phyloP scores from a whole-genome alignment of 2,797 vertebrate genomes.

The Sarcophilus harrisii region DNA sequence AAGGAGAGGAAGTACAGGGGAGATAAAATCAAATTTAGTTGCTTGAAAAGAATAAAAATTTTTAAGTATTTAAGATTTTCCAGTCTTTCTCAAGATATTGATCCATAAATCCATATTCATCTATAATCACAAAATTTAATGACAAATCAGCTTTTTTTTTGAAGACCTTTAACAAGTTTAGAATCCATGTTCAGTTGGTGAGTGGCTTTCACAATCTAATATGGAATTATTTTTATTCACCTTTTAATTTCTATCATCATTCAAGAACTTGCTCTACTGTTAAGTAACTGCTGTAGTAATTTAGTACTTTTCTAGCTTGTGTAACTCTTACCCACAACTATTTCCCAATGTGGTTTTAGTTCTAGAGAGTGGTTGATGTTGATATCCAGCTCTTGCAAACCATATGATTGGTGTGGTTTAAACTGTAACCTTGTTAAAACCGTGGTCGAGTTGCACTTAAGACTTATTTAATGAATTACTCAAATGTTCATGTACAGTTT shows the following conservation, averaged over 20 bases:
- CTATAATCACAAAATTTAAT: constrained; percentile 28
- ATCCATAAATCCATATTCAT: constrained; percentile 31
- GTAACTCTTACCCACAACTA: constrained; percentile 75
- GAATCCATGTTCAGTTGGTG: constrained; percentile 32
- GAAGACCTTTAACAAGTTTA: constrained; percentile 25
- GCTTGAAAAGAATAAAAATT: neutral
- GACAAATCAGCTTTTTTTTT: neutral
- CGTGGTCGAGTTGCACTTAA: constrained; percentile 67
- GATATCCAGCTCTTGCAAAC: constrained; percentile 67
- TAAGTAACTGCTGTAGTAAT: constrained; percentile 66
- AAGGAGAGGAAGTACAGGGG: neutral
- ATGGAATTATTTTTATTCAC: constrained; percentile 63
- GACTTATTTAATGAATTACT: constrained; percentile 72
- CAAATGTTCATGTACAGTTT: constrained; percentile 67
- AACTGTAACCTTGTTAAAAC: constrained; percentile 66
- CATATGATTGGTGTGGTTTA: constrained; percentile 70
- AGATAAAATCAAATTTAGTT: neutral
- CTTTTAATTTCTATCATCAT: constrained; percentile 65
- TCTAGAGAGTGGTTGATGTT: constrained; percentile 71
- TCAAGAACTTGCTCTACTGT: constrained; percentile 64
- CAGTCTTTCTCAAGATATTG: constrained; percentile 13
- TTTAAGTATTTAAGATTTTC: constrained; percentile 20
- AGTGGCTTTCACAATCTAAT: constrained; percentile 40
- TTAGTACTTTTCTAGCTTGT: constrained; percentile 70
- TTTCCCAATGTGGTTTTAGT: constrained; percentile 76